Conservation (phyloP, 2,797 vertebrate genomes). For the Hoplostethus mediterraneus region DNA sequence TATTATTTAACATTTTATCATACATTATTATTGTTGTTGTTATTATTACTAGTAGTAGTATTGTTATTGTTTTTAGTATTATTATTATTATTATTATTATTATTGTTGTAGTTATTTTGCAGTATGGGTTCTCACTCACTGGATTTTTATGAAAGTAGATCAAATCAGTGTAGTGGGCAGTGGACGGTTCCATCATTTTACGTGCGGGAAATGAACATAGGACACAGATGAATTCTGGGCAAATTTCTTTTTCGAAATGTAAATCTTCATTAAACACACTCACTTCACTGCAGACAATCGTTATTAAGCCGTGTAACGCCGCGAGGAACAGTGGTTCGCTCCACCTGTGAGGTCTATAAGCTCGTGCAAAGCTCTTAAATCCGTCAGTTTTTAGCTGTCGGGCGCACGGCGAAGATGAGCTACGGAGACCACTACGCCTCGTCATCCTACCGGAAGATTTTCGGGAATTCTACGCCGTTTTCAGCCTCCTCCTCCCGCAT, state of each 20-base stretch:
- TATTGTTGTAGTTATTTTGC: too few relatives aligned
- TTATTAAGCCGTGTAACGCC: not conserved
- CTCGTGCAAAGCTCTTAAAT: constrained; percentile 60
- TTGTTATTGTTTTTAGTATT: too few relatives aligned
- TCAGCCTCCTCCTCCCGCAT: constrained; percentile 75
- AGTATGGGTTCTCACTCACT: too few relatives aligned
- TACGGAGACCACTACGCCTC: constrained; percentile 84
- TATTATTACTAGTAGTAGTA: too few relatives aligned
- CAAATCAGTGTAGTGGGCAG: constrained; percentile 55
- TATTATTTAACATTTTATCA: too few relatives aligned
- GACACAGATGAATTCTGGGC: not conserved
- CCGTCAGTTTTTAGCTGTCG: constrained; percentile 26
- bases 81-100: too few relatives aligned
- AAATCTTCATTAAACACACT: not conserved
- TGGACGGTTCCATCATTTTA: constrained; percentile 66
- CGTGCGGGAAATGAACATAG: not conserved
- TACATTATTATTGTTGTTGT: too few relatives aligned
- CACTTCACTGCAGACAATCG: not conserved
- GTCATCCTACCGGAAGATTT: constrained; percentile 90
- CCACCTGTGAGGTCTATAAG: constrained; percentile 65
- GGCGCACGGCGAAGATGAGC: constrained; percentile 82
- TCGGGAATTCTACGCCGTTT: constrained; percentile 84
- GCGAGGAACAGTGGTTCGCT: constrained; percentile 65
- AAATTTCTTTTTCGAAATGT: rapidly evolving
- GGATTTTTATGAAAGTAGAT: not conserved